Conservation (phyloP, 2,797 vertebrate genomes). For the Rhinella marina region DNA sequence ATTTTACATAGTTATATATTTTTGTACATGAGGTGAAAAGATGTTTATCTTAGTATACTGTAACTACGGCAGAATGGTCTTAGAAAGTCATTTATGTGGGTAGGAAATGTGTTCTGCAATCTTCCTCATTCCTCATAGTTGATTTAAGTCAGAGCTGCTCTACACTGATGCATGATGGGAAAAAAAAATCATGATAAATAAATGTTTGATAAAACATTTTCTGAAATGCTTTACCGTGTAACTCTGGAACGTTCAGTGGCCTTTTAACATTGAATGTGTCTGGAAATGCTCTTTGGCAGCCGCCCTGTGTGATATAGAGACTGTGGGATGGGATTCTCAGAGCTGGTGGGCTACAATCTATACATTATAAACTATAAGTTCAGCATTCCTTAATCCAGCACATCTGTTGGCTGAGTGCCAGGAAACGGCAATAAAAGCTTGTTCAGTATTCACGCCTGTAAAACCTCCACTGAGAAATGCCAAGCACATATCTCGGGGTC, state of each 20-base stretch:
- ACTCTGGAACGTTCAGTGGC: neutral
- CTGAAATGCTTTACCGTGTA: neutral
- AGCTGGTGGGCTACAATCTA: slow-evolving; percentile 20
- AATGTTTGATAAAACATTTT: neutral
- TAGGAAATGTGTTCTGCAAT: neutral
- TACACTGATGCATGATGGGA: neutral
- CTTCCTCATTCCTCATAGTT: neutral
- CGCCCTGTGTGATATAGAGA: too few species aligned
- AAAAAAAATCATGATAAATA: neutral
- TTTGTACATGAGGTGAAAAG: too few species aligned
- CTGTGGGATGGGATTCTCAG: neutral
- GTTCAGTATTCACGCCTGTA: slow-evolving; percentile 16
- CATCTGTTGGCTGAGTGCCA: slow-evolving; percentile 28
- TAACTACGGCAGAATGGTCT: neutral
- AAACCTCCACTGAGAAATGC: slow-evolving; percentile 27
- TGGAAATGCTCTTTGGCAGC: neutral
- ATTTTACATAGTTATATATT: too few species aligned
- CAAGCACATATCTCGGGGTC: slow-evolving; percentile 37
- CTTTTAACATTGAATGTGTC: neutral
- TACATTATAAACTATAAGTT: slow-evolving; percentile 28
- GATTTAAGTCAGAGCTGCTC: neutral
- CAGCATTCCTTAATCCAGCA: slow-evolving; percentile 8
- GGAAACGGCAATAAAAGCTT: slow-evolving; percentile 23
- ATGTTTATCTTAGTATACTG: too few species aligned
- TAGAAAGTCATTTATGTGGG: neutral